Conservation (phyloP, 1,140 invertebrate genomes). For the Papilio aristodemus region DNA sequence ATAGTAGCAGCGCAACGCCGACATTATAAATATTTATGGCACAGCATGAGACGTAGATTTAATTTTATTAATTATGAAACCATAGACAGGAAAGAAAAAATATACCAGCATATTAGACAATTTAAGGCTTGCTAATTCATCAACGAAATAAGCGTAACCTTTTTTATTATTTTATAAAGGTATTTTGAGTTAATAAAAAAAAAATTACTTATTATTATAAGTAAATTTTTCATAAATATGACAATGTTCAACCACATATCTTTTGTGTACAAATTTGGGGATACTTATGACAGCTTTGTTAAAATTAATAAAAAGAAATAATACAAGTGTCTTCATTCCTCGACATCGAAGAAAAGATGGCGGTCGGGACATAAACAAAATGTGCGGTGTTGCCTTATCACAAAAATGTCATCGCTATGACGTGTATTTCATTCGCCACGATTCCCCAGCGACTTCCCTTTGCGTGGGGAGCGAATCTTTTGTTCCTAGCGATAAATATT, state of each 20-base stretch:
- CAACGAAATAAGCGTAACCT: no score
- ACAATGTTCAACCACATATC: no score
- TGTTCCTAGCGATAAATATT: constrained; percentile 22
- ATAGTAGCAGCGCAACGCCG: constrained; percentile 31
- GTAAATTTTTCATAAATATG: no score
- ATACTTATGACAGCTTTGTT: no score
- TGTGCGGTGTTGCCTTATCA: constrained; percentile 30
- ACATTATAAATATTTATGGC: constrained; percentile 33
- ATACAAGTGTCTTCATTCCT: not conserved
- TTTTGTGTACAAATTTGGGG: no score
- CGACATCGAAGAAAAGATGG: constrained; percentile 18
- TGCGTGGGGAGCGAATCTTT: constrained; percentile 27
- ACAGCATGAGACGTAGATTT: constrained; percentile 12
- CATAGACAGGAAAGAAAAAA: not conserved
- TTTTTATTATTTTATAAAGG: no score
- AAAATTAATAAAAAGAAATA: no score
- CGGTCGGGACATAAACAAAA: constrained; percentile 29
- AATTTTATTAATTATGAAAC: constrained; percentile 29
- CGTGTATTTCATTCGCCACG: constrained; percentile 31
- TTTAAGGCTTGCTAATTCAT: not conserved
- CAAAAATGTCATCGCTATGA: constrained; percentile 33
- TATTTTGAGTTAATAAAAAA: no score
- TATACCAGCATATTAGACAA: not conserved
- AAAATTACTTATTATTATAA: no score
- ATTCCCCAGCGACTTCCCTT: constrained; percentile 31